Percentiles rank a stretch among this genome's conserved stretches.
These are phyloP conservation scores for Prionailurus bengalensis DNA, from an alignment of 2,113 vertebrate species.

Conservation along the genomic window DNA sequence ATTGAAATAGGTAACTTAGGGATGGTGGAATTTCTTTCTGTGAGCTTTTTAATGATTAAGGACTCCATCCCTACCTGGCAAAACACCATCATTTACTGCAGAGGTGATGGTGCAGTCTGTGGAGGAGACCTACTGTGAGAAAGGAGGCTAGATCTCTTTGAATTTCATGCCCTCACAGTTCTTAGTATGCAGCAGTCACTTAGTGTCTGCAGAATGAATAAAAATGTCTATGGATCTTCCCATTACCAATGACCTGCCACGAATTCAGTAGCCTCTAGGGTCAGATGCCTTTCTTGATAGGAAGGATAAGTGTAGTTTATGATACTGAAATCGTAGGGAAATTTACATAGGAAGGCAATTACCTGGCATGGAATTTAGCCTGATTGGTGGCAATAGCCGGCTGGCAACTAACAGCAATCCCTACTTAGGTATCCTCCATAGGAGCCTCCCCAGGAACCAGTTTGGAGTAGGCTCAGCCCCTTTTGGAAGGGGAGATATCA, in stretches of 20 bases:
- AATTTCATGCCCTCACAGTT: neutral
- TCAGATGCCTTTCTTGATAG: slow-evolving; percentile 2
- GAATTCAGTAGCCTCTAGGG: neutral
- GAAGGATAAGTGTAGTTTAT: neutral
- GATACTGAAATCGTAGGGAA: neutral
- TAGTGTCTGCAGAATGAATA: neutral
- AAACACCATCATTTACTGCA: neutral
- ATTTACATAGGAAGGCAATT: neutral
- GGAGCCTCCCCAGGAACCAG: slow-evolving; percentile 1
- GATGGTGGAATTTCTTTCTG: neutral
- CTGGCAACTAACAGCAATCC: neutral
- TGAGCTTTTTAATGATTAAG: neutral
- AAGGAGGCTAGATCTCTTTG: neutral
- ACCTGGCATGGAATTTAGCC: slow-evolving; percentile 7
- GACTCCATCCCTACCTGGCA: neutral
- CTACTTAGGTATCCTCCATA: neutral
- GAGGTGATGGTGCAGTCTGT: neutral
- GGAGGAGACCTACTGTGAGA: neutral
- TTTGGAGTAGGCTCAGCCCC: neutral
- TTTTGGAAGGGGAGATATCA: neutral
- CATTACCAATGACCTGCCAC: neutral
- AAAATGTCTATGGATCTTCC: neutral
- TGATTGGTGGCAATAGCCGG: neutral
- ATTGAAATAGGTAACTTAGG: neutral
- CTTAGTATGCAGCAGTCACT: neutral